These are phyloP conservation scores for Leptura quadrifasciata DNA, from an alignment of 2,888 invertebrate genomes.

Conservation along the genomic window DNA sequence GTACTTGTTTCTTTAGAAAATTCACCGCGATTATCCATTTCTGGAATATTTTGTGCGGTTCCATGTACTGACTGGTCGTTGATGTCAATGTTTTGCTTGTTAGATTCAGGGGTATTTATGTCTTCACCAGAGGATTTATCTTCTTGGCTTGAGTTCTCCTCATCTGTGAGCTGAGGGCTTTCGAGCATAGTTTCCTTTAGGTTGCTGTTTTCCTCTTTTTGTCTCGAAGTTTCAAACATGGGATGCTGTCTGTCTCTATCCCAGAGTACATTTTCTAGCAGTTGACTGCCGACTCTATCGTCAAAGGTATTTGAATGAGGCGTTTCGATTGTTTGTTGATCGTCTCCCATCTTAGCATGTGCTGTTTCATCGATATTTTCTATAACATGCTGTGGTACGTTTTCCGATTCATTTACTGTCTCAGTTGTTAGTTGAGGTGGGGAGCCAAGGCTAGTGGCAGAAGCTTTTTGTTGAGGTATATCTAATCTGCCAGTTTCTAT, in stretches of 20 bases:
- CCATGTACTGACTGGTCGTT: neutral
- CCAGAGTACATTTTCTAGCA: conserved; percentile 11
- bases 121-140: too few relatives aligned
- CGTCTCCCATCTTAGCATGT: too few relatives aligned
- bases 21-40: conserved; percentile 3
- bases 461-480: neutral
- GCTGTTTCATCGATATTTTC: too few relatives aligned
- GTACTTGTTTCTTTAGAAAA: conserved; percentile 5
- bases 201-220: neutral
- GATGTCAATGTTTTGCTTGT: neutral
- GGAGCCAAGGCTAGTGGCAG: neutral
- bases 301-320: neutral
- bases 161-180: neutral
- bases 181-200: too few relatives aligned
- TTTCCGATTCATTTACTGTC: neutral
- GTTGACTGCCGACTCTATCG: conserved; percentile 22
- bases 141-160: neutral
- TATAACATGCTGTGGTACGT: neutral
- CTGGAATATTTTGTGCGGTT: neutral
- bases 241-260: neutral
- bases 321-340: neutral
- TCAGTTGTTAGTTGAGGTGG: neutral
- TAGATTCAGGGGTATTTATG: neutral
- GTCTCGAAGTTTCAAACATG: neutral
- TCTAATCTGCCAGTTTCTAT: neutral